Evolutionary conservation across 2,797 vertebrate species (phyloP).

Genomic region (Lerista edwardsae): DNA sequence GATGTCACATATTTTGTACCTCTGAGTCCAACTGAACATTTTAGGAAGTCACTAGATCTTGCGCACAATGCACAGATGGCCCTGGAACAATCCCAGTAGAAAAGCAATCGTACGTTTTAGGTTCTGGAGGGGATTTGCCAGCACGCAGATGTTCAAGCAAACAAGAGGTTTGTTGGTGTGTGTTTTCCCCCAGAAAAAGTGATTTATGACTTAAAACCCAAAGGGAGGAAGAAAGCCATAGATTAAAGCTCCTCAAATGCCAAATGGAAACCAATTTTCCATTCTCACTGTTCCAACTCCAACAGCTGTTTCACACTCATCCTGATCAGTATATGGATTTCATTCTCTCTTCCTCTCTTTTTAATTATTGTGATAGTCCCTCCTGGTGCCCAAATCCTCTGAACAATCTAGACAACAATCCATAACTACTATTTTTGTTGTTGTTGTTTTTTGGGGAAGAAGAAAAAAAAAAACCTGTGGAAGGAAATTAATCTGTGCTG

Average conservation of each 20-base stretch:
- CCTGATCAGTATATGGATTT: conserved; percentile 24
- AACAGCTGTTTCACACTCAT: conserved; percentile 4
- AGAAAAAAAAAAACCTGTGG: neutral
- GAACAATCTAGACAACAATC: conserved; percentile 6
- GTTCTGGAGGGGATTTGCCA: neutral
- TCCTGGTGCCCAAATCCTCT: conserved; percentile 5
- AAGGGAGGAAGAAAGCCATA: neutral
- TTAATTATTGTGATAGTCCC: conserved; percentile 16
- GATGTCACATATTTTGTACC: no score
- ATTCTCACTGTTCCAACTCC: conserved; percentile 1
- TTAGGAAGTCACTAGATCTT: no score
- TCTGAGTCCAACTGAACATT: neutral
- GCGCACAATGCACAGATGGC: neutral
- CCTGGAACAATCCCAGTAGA: neutral
- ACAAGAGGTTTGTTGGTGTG: neutral
- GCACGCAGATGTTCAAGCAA: conserved; percentile 9
- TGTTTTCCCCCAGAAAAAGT: neutral
- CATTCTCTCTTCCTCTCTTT: conserved; percentile 12
- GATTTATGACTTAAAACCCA: conserved; percentile 15
- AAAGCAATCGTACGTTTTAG: neutral
- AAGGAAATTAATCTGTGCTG: conserved; percentile 4
- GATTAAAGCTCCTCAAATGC: neutral
- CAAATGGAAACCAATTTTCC: conserved; percentile 2
- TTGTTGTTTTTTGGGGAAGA: neutral
- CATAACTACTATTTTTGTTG: neutral